Evolutionary conservation across 2,888 invertebrate species (phyloP), one percentile per base, ranked within the genome.

Genomic region (Ametastegia equiseti): DNA sequence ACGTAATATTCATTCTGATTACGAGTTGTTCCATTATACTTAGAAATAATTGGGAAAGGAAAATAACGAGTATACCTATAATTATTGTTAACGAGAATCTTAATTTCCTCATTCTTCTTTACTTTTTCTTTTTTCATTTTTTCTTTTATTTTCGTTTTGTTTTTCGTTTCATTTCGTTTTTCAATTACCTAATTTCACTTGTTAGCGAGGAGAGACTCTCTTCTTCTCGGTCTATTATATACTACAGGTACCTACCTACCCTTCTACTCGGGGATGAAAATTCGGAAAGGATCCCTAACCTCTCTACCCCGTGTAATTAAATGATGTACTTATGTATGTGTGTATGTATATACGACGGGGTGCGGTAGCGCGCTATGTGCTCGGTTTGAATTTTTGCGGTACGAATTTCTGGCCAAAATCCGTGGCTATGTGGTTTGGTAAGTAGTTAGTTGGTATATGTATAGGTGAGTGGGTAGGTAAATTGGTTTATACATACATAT

Each of bases 141-240:
- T 2, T n/a, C 33, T 33, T 63, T 63, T 33, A 63, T n/a, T n/a
- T 7, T 54, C 23, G 23, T 23, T 54, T 23, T 54, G 9, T 33
- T 33, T 63, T 33, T 63, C 63, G 13, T 63, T 33, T 30, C 15
- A 63, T 63, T 63, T 27, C 27, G 1, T n/a, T 63, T 33, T 63
- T 63, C 63, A 63, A 63, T 63, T 63, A 63, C n/a, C 63, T 63
- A 63, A 63, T 63, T 63, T 30, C 30, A 7, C 63, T 63, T 63
- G 23, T 23, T 63, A 7, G n/a, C 63, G 63, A 33, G n/a, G n/a
- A n/a, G 11, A 54, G 9, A 54, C 54, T 23, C 54, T 54, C 54
- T 54, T 11, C 54, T 54, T 50, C 15, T 19, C 19, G 1, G 3
- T n/a, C 2, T 54, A 19, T 3, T 54, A 23, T 54, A 54, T 54